Evolutionary conservation across 2,888 invertebrate species (phyloP), one percentile per base, ranked within the genome.

Genomic region (Gasteruption jaculator): DNA sequence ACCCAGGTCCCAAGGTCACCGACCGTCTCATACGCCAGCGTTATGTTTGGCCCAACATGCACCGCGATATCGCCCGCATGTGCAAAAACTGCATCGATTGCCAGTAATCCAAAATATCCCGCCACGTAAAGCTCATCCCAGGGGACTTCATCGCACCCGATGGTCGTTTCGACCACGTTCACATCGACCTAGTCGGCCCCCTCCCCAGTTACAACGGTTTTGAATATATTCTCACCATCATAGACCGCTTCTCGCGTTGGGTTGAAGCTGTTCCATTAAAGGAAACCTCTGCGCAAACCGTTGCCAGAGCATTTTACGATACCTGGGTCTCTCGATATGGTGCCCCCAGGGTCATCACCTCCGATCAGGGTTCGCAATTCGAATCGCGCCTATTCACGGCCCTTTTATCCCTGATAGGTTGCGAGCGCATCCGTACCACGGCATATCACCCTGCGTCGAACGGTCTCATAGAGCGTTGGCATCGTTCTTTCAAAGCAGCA

Each of bases 271-370:
- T n/a, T n/a, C n/a, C n/a, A n/a, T n/a, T n/a, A n/a, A n/a, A n/a
- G n/a, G n/a, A n/a, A n/a, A n/a, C n/a, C n/a, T 10, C 55, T 14
- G 58, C 60, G 4, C 47, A 52, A 27, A 56, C 56, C 0, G 47
- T 60, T 1, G 57, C 60, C 1, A 31, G 37, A 12, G 48, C 53
- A 1, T 58, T 66, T 35, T 43, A 50, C 19, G 18, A 21, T 1
- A 31, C 41, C 11, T 65, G 63, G 62, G 46, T 68, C 2, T 29
- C 59, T 1, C 45, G 60, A 3, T 67, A 60, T 37, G 63, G 65
- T 5, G 40, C 50, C 3, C 64, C 65, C 0, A 29, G 26, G 4
- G 24, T 39, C 7, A 45, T 65, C 5, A 60, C 61, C 0, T 56
- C 61, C 3, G 63, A 66, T 40, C 58, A 56, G 38, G 62, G 60